These are phyloP conservation scores for Ophion slaviceki DNA, from an alignment of 2,888 invertebrate species.

Conservation along the genomic window DNA sequence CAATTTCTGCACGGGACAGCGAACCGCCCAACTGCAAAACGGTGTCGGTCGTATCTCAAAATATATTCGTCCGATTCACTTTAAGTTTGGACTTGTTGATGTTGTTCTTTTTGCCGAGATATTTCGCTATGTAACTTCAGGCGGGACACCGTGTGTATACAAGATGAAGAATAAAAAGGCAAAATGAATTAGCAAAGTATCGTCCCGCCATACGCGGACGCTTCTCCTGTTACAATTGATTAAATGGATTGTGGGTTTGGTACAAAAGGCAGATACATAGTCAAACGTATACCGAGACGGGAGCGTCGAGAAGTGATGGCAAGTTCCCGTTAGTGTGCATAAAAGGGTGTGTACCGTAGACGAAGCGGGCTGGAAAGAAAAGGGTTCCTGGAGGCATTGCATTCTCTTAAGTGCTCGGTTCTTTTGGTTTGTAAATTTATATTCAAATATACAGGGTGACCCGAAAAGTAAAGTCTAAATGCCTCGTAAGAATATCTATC, in stretches of 20 bases:
- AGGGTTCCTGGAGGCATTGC: slow-evolving; percentile 15
- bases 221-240: slow-evolving; percentile 56
- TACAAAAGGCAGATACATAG: not conserved
- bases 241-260: slow-evolving; percentile 32
- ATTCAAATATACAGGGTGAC: too few species aligned
- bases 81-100: too few species aligned
- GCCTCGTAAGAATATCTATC: too few species aligned
- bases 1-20: too few species aligned
- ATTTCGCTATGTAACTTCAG: not conserved
- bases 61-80: too few species aligned
- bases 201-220: slow-evolving; percentile 41
- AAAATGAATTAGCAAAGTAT: not conserved
- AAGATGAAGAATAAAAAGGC: not conserved
- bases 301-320: slow-evolving; percentile 39
- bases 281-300: not conserved
- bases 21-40: too few species aligned
- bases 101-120: not conserved
- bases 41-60: too few species aligned
- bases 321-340: slow-evolving; percentile 8
- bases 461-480: too few species aligned
- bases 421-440: not conserved
- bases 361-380: slow-evolving; percentile 18
- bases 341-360: not conserved
- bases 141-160: not conserved
- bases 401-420: slow-evolving; percentile 16